phyloP scores from a whole-genome alignment of 2,113 vertebrate species.

The Hemichromis elongatus region DNA sequence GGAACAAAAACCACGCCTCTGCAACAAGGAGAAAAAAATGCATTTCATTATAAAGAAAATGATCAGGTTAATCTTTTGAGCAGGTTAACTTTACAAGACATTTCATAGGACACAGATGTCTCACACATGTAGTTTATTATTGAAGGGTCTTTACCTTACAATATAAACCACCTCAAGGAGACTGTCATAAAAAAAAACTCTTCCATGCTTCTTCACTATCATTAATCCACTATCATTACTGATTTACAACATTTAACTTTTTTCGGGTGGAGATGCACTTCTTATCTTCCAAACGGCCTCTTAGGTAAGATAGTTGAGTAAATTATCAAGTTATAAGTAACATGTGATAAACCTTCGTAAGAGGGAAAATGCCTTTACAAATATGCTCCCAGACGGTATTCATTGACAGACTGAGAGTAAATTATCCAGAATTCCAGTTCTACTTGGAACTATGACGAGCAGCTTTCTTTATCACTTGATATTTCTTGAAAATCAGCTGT shows the following conservation, averaged over 20 bases:
- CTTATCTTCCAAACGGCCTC: background rate
- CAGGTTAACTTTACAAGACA: background rate
- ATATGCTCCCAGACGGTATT: background rate
- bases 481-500: background rate
- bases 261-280: background rate
- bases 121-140: background rate
- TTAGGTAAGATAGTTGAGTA: background rate
- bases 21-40: background rate
- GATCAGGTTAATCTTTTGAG: background rate
- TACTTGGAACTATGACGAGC: background rate
- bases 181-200: background rate
- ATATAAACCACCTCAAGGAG: background rate
- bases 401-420: background rate
- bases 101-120: background rate
- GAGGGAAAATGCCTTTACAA: background rate
- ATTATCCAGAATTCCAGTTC: background rate
- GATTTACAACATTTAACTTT: background rate
- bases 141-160: background rate
- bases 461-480: background rate
- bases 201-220: background rate
- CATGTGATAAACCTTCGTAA: background rate
- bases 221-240: background rate
- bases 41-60: background rate
- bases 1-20: slow-evolving; percentile 94
- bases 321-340: background rate